Conservation (phyloP, 2,113 vertebrate genomes). For the Spea multiplicata region DNA sequence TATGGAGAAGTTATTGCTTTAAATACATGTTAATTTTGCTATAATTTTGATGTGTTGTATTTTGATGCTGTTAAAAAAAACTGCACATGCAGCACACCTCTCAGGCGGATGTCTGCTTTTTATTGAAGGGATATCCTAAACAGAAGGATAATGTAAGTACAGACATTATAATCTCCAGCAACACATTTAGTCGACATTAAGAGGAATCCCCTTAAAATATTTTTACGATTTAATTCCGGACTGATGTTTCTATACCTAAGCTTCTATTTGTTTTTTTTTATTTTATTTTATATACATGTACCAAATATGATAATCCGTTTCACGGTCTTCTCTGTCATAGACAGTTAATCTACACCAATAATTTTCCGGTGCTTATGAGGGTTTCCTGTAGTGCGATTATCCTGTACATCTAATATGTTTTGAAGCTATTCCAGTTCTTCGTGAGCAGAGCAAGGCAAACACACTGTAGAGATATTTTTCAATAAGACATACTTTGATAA, state of each 20-base stretch:
- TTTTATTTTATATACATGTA: slow-evolving; percentile 56
- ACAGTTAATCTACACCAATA: slow-evolving; percentile 59
- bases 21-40: too few relatives aligned
- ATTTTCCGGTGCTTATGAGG: slow-evolving; percentile 56
- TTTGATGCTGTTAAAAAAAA: too few relatives aligned
- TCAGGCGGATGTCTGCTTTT: neutral
- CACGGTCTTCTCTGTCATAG: slow-evolving; percentile 51
- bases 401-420: slow-evolving; percentile 36
- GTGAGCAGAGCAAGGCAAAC: neutral
- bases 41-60: too few relatives aligned
- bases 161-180: slow-evolving; percentile 44
- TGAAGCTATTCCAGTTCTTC: neutral
- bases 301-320: slow-evolving; percentile 59
- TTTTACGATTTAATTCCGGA: too few relatives aligned
- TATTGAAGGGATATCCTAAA: slow-evolving; percentile 20
- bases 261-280: slow-evolving; percentile 28
- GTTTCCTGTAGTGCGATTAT: slow-evolving; percentile 54
- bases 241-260: slow-evolving; percentile 37
- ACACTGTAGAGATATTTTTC: neutral
- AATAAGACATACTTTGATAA: neutral
- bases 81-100: too few relatives aligned
- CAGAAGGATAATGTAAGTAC: slow-evolving; percentile 22
- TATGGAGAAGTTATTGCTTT: too few relatives aligned
- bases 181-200: slow-evolving; percentile 46
- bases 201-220: neutral